Base-by-base conservation (phyloP, 2,113 vertebrate genomes). In the Thamnophis sirtalis region DNA sequence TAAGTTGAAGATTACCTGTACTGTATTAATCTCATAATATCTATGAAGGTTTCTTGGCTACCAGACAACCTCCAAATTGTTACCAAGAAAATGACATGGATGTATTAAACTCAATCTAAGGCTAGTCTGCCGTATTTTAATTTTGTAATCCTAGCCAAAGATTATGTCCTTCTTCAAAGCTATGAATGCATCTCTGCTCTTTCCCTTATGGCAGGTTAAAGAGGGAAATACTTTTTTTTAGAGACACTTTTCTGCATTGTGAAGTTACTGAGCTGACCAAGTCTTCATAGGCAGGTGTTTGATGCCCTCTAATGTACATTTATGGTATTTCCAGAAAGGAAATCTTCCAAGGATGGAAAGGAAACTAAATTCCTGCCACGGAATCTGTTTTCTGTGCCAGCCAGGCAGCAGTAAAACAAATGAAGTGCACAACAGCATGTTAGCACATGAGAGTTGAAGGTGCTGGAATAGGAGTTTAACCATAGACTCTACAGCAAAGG, bases 281-380 rank as follows among this genome's bases (percentile, higher is more conserved):
- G 19, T 22, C 15, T 49, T 84, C 51, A 58, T 26, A 58, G 1
- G 84, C 33, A 84, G 53, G 68, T 5, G 8, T 0, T 85, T 26
- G 68, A 53, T 92, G 91, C 91, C 87, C 91, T 89, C 91, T 92
- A 92, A 21, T 86, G 91, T 84, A 22, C 87, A 53, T 51, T 58
- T 33, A 24, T 28, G 80, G 55, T 60, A 85, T 53, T 89, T 33
- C 54, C 28, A 13, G 43, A 89, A 63, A 60, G 9, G 48, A 50
- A 89, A 84, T 19, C 38, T 49, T 0, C 50, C 38, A 26, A 22
- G 5, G 8, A 9, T 1, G 0, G 19, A 80, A 48, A 19, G 3
- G 60, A 91, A 28, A 21, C 5, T 8, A 22, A 55, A 24, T 9
- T 33, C 73, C 24, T 80, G 50, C 1, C 60, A 33, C 53, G 58